Evolutionary conservation across 2,797 vertebrate genomes (phyloP).

Genomic region (Zenarchopterus dispar): DNA sequence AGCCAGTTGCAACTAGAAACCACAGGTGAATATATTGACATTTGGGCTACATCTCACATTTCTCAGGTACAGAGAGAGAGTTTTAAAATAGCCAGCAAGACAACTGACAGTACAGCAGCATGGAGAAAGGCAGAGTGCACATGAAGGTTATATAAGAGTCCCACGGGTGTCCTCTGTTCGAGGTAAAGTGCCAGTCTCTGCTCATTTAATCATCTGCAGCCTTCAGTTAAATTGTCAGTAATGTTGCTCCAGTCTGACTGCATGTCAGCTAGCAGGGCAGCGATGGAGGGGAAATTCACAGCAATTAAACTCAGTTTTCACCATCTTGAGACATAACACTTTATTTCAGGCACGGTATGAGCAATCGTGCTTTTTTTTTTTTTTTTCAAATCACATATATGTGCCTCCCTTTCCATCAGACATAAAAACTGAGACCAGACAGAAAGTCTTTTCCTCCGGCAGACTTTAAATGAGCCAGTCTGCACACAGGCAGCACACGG

Average conservation of each 20-base stretch:
- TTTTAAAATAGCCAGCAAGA: slow-evolving; percentile 57
- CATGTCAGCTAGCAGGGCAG: slow-evolving; percentile 4
- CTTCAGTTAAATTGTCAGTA: not conserved
- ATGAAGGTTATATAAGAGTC: slow-evolving; percentile 42
- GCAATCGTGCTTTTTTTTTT: not conserved
- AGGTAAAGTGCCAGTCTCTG: slow-evolving; percentile 46
- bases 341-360: slow-evolving; percentile 4
- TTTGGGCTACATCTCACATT: slow-evolving; percentile 56
- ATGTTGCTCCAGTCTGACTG: not conserved
- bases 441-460: slow-evolving; percentile 21
- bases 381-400: slow-evolving; percentile 6
- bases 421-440: not conserved
- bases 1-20: slow-evolving; percentile 56
- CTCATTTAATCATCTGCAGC: slow-evolving; percentile 7
- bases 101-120: slow-evolving; percentile 49
- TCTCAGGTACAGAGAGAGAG: slow-evolving; percentile 51
- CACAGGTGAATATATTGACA: slow-evolving; percentile 66
- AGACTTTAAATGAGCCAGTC: slow-evolving; percentile 27
- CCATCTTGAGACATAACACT: slow-evolving; percentile 11
- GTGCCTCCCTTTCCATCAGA: not conserved
- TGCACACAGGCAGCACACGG: slow-evolving; percentile 20
- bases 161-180: slow-evolving; percentile 37
- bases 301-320: slow-evolving; percentile 21
- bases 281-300: not conserved
- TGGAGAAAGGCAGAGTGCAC: slow-evolving; percentile 29